Evolutionary conservation across 2,797 vertebrate species (phyloP), one percentile per base, ranked within the genome.

Genomic region (Enteromius paludinosus): DNA sequence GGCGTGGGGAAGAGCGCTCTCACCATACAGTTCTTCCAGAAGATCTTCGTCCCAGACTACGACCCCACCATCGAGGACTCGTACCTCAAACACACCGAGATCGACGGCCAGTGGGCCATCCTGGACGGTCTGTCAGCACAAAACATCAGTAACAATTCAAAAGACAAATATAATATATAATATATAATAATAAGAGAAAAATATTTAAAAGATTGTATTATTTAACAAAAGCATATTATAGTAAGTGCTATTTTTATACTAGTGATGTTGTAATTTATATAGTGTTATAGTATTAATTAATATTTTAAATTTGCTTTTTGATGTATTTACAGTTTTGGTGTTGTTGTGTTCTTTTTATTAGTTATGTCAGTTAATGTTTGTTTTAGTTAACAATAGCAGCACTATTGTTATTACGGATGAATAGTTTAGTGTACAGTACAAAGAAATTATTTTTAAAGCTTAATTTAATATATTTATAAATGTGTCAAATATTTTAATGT

Each of bases 41-140:
- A 99, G 95, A 99, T 99, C 91, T 99, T 99, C 59, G 98, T 99
- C 90, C 97, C 98, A 0, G 98, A 99, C 92, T 99, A 99, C 0
- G 98, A 99, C 90, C 98, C 98, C 78, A 99, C 98, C 59, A 99
- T 99, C n/a, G 98, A 99, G 91, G 98, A 99, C 91, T 99, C 97
- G 12, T 99, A 99, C 89, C 95, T 99, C 73, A 99, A 99, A 86
- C 98, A 99, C 91, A 99, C 98, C 0, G 98, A 99, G 94, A 99
- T 99, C 69, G 98, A 99, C 8, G 97, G 96, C 81, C 97, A 99
- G 2, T 99, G 98, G 98, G 98, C 97, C 69, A 99, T 99, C 88
- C 92, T 99, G 85, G 98, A 99, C 35, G 98, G 98, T 99, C 91
- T 97, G 23, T 49, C 17, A 33, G 17, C 69, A 52, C 28, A 14